Base-by-base conservation (phyloP, 1,140 invertebrate species). In the Scaptodrosophila lebanonensis region DNA sequence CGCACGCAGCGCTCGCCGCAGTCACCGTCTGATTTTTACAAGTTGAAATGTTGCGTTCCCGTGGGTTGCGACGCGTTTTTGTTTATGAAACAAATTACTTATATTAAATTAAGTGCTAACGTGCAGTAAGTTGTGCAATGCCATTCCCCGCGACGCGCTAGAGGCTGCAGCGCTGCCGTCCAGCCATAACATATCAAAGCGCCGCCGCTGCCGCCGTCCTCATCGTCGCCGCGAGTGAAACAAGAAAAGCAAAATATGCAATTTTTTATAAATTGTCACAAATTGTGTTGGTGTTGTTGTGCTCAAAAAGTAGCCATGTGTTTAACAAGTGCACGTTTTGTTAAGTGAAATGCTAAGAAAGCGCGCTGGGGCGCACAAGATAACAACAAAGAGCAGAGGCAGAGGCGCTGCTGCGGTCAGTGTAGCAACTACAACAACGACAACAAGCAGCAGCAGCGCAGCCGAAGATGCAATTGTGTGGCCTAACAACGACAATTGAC, bases 21-120 rank as follows among this genome's bases (percentile, higher is more conserved):
- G 47, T 58, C 38, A 49, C 51, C 57, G 52, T 36, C 58, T 57
- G 51, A n/a, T 49, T 33, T 38, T 18, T 33, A 53, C 59, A 50
- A 32, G 25, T 50, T 52, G 57, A 62, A 62, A 62, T 62, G 59
- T 45, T 49, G 49, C 59, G 59, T 57, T 52, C n/a, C n/a, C n/a
- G 49, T 62, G 52, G 44, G 59, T 57, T 62, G 52, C 43, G 30
- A 56, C 52, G 32, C 53, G 44, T 62, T 50, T 53, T 57, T 57
- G 59, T 62, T 62, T 62, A 62, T 62, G 57, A 62, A 62, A 57
- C 59, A 62, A 57, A 62, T 62, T 62, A 57, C 57, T 62, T 62
- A 50, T 50, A 62, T 44, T 57, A 54, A 44, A 38, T 48, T 50
- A 62, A 62, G 59, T 44, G 53, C 25, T 38, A 48, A 61, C 57